Evolutionary conservation across 2,888 invertebrate species (phyloP), one percentile per base, ranked within the genome.

Genomic region (Pinctada fucata): DNA sequence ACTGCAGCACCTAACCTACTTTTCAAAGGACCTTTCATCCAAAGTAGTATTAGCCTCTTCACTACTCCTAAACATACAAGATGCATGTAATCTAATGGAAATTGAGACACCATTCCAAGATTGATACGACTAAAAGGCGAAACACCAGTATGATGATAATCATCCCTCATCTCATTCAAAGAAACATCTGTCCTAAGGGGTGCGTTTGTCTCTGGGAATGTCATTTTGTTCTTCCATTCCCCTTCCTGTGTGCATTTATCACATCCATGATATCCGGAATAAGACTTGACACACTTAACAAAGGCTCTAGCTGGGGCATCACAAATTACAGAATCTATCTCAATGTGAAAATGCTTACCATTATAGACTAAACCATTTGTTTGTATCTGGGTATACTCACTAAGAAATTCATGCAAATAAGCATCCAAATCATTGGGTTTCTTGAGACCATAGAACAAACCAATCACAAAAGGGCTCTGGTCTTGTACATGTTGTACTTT

Each of bases 81-180:
- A 75, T 91, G 90, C 90, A 91, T 91, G 68, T 87, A 88, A 78
- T 91, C 90, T 6, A 90, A 65, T 6, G 87, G 85, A 82, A 91
- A 85, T 65, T 85, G 80, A 13, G 82, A 63, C 13, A 89, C 84
- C 80, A 87, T 76, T 2, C 86, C 84, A 75, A 88, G 63, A 51
- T 79, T 48, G 10, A 85, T 67, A n/a, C 79, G 66, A 64, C 31
- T 58, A 5, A 84, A 76, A 58, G 85, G 84, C 45, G 85, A 84
- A 13, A n/a, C 50, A 3, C 84, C 85, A 67, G 47, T 72, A 48
- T 87, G 86, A 77, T 88, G 87, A 1, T 79, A 76, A 45, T 83
- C 83, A 78, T 85, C 66, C n/a, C 47, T 8, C 79, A 82, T 81
- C 65, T 81, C 80, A 82, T 81, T 77, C 84, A 86, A 85, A 5